Evolutionary conservation across 2,888 invertebrate species (phyloP), one percentile per base, ranked within the genome.

Genomic region (Ichneumoninae sp.): DNA sequence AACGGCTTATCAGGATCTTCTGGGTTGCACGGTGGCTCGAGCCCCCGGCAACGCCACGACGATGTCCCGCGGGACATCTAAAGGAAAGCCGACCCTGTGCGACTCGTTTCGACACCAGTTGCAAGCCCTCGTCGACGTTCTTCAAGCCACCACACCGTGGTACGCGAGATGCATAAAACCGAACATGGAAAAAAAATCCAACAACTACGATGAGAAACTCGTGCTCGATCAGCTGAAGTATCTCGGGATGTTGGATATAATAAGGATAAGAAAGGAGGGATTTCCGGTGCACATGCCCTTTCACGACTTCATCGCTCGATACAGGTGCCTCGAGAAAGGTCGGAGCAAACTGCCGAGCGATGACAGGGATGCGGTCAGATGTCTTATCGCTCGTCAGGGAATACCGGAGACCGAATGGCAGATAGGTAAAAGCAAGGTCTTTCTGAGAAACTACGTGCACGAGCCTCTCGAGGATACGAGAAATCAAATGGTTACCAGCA

Each of bases 81-180:
- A 98, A 94, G 97, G 97, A 1, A 97, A 98, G 90, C 97, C 97
- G 0, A 98, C 98, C 0, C 97, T 98, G 4, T 97, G 97, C 84
- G 98, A 98, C 92, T 97, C 97, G 0, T 98, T 98, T 93, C 95
- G 98, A 54, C 96, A 97, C 80, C 98, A 98, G 91, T 94, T 98
- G 75, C 98, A 98, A 93, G 96, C 97, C 0, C 94, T 98, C 1
- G 98, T 98, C 0, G 98, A 98, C 90, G 97, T 98, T 90, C 94
- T 98, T 1, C 98, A 98, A 93, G 97, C 96, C 33, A 98, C 98
- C 0, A 98, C 97, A 80, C 98, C 98, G 1, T 98, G 98, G 98
- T 97, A 98, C 93, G 98, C 98, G 50, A 95, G 98, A 65, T 98
- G 98, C 93, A 98, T 98, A 90, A 98, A 98, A 91, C 98, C 98